phyloP scores from a whole-genome alignment of 2,113 vertebrate species.

The Pongo pygmaeus region DNA sequence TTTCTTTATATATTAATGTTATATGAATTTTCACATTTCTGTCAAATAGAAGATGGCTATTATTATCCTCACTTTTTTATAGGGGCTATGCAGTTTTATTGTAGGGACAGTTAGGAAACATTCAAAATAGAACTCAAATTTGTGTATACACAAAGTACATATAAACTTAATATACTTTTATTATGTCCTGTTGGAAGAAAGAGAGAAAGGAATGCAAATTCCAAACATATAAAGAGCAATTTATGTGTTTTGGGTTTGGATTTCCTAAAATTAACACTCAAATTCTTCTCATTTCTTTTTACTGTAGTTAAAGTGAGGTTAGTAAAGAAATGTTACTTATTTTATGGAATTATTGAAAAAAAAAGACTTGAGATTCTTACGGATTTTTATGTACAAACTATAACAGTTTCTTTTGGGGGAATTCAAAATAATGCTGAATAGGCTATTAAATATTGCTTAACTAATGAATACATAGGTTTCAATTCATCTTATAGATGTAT shows the following conservation, averaged over 20 bases:
- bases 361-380: not conserved
- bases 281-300: not conserved
- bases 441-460: not conserved
- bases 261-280: not conserved
- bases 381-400: not conserved
- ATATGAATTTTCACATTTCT: not conserved
- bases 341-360: constrained; percentile 11
- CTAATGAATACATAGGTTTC: not conserved
- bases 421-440: not conserved
- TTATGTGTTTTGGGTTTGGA: not conserved
- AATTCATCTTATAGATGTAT: not conserved
- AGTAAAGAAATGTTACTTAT: not conserved
- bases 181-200: not conserved
- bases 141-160: not conserved
- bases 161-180: not conserved
- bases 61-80: not conserved
- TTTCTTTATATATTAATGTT: not conserved
- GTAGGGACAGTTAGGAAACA: not conserved
- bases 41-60: not conserved
- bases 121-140: not conserved
- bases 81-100: not conserved
- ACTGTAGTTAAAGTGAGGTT: not conserved
- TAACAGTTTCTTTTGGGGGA: not conserved
- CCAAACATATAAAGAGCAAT: not conserved
- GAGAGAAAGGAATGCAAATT: not conserved